phyloP scores from a whole-genome alignment of 2,888 invertebrate species.

The Pyrrhosoma nymphula region DNA sequence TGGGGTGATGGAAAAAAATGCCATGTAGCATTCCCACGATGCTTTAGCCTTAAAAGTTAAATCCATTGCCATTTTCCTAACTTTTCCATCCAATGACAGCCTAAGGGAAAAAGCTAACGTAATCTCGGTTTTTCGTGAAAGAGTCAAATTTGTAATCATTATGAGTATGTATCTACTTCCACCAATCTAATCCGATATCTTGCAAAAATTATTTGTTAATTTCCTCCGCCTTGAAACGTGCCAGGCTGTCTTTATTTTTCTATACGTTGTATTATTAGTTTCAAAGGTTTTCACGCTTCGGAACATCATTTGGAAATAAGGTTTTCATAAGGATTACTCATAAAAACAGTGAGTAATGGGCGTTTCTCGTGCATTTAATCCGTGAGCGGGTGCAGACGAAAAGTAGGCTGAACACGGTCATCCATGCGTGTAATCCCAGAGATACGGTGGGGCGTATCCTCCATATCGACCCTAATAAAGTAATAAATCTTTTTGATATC shows the following conservation, averaged over 20 bases:
- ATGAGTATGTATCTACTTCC: neutral
- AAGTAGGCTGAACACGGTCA: neutral
- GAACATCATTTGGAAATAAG: neutral
- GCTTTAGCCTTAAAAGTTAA: neutral
- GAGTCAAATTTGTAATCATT: too few relatives aligned
- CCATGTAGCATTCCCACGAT: neutral
- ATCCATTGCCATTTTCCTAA: neutral
- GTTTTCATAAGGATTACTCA: neutral
- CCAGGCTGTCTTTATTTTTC: neutral
- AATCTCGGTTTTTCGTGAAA: neutral
- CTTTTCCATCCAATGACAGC: neutral
- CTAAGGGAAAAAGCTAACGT: too few relatives aligned
- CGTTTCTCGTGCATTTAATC: neutral
- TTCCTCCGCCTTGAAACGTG: neutral
- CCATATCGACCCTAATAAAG: neutral
- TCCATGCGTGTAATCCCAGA: neutral
- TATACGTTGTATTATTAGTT: neutral
- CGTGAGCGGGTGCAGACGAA: neutral
- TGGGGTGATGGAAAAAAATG: neutral
- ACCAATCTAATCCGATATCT: neutral
- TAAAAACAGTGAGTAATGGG: neutral
- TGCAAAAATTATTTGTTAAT: too few relatives aligned
- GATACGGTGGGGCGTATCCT: neutral
- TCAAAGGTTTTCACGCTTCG: neutral
- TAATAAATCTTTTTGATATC: slow-evolving; percentile 9